Evolutionary conservation across 1,140 invertebrate genomes (phyloP).

Genomic region (Akabosia matsudoensis): DNA sequence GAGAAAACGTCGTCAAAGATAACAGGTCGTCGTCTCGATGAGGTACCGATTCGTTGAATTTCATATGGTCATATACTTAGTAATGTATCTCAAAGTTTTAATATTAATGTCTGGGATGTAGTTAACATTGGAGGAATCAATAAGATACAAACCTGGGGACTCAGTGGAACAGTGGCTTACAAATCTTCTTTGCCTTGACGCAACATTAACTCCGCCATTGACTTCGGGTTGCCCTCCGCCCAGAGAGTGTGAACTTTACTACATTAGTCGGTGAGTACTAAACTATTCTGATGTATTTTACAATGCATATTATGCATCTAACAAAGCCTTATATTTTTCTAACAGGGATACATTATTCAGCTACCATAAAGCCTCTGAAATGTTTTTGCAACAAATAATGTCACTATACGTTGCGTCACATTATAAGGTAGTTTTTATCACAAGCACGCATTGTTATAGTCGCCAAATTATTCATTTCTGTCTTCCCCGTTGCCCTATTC

Average conservation of each 20-base stretch:
- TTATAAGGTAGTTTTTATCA: constrained; percentile 69
- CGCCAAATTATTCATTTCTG: no score
- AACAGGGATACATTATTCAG: constrained; percentile 90
- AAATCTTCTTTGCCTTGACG: constrained; percentile 86
- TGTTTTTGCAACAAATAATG: constrained; percentile 87
- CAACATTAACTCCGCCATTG: constrained; percentile 62
- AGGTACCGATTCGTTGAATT: constrained; percentile 50
- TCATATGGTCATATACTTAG: constrained; percentile 7
- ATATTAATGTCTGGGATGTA: constrained; percentile 33
- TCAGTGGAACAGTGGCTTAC: constrained; percentile 88
- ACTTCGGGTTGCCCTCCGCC: constrained; percentile 80
- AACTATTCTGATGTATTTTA: not conserved
- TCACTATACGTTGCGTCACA: constrained; percentile 94
- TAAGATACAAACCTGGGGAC: constrained; percentile 87
- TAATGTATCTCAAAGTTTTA: constrained; percentile 8
- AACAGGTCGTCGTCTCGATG: constrained; percentile 56
- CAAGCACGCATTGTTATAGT: not conserved
- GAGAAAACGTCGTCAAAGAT: constrained; percentile 49
- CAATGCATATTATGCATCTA: not conserved
- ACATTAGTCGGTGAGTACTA: constrained; percentile 63
- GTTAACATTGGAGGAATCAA: constrained; percentile 86
- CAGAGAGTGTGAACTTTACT: constrained; percentile 83
- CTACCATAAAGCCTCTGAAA: constrained; percentile 92
- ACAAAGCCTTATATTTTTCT: constrained; percentile 31
- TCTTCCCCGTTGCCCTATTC: not conserved